Evolutionary conservation across 2,797 vertebrate genomes (phyloP).

Genomic region (Chromobotia macracanthus): DNA sequence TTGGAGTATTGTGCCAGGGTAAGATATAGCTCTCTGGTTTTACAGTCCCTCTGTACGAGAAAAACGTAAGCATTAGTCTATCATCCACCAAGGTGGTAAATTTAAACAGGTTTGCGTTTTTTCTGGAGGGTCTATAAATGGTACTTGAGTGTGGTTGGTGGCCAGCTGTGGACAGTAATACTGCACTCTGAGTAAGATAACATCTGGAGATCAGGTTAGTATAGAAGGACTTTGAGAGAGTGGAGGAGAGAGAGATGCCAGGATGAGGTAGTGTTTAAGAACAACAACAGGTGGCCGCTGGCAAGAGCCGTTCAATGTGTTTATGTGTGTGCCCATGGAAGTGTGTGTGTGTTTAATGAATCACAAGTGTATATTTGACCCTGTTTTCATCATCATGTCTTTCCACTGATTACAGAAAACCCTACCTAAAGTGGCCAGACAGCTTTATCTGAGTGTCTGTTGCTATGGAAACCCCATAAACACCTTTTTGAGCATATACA

Average conservation of each 20-base stretch:
- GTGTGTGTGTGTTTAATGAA: conserved; percentile 18
- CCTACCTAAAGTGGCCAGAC: conserved; percentile 6
- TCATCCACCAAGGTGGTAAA: conserved; percentile 25
- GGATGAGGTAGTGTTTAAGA: conserved; percentile 49
- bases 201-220: conserved; percentile 67
- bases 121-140: conserved; percentile 61
- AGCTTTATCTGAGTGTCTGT: neutral
- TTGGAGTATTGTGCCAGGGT: conserved; percentile 43
- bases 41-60: conserved; percentile 29
- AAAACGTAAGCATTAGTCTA: conserved; percentile 37
- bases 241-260: conserved; percentile 36
- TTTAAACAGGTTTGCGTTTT: conserved; percentile 1
- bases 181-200: conserved; percentile 66
- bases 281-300: conserved; percentile 44
- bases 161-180: conserved; percentile 63
- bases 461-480: neutral
- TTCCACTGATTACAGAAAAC: conserved; percentile 5
- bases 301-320: neutral
- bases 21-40: conserved; percentile 51
- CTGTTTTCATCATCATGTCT: conserved; percentile 19
- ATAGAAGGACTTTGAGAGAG: conserved; percentile 36
- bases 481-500: too few species aligned
- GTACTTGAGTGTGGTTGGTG: conserved; percentile 65
- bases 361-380: conserved; percentile 23
- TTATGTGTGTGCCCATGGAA: neutral